Evolutionary conservation across 2,888 invertebrate genomes (phyloP).

Genomic region (Tipula unca): DNA sequence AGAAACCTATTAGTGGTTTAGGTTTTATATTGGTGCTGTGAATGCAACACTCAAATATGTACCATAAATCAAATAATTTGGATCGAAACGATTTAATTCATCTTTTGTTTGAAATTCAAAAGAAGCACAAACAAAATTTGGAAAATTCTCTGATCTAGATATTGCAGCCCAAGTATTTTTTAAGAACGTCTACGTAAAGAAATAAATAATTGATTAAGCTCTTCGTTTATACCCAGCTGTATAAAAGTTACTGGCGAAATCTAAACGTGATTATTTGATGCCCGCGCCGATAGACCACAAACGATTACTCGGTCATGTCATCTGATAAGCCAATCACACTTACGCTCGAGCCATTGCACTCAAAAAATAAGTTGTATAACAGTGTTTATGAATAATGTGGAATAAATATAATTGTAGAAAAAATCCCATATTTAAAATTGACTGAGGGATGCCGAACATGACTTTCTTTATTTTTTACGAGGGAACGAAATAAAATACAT

Average conservation of each 20-base stretch:
- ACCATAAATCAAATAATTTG: slow-evolving; percentile 22
- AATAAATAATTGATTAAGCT: slow-evolving; percentile 35
- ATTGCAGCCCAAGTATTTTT: too few relatives aligned
- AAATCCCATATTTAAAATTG: too few relatives aligned
- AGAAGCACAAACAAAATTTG: slow-evolving; percentile 22
- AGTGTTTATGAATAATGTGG: too few relatives aligned
- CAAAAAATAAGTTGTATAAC: too few relatives aligned
- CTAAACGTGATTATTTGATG: slow-evolving; percentile 34
- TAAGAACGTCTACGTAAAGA: background rate
- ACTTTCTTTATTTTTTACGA: too few relatives aligned
- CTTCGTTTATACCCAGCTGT: slow-evolving; percentile 43
- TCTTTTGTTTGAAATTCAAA: background rate
- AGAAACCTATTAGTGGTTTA: background rate
- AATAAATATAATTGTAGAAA: too few relatives aligned
- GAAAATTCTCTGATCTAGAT: too few relatives aligned
- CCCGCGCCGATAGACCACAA: slow-evolving; percentile 28
- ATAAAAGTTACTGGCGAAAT: slow-evolving; percentile 34
- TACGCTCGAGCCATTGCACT: too few relatives aligned
- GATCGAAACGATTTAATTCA: slow-evolving; percentile 31
- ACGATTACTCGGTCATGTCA: background rate
- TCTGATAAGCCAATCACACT: too few relatives aligned
- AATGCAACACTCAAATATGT: background rate
- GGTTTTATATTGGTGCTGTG: background rate
- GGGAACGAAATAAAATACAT: too few relatives aligned
- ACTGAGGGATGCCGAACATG: too few relatives aligned